These are phyloP conservation scores for Scaeva pyrastri DNA, from an alignment of 2,888 invertebrate species.

Conservation along the genomic window DNA sequence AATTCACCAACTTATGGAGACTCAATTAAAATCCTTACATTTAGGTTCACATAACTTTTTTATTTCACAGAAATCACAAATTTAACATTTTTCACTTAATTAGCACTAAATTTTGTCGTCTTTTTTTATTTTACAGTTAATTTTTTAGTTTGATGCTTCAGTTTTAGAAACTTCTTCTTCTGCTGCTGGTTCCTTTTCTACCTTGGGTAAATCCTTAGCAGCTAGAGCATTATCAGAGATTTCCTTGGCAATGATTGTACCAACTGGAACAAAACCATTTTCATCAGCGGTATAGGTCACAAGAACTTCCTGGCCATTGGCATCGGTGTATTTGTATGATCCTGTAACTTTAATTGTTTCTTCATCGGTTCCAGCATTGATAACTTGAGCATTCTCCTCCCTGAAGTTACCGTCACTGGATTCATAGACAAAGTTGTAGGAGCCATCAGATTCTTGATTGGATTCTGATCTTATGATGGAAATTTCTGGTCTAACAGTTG, in stretches of 20 bases:
- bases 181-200: not conserved
- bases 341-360: slow-evolving; percentile 80
- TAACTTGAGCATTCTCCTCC: slow-evolving; percentile 80
- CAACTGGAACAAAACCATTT: slow-evolving; percentile 82
- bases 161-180: slow-evolving; percentile 4
- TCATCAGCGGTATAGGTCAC: slow-evolving; percentile 82
- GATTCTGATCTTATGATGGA: slow-evolving; percentile 80
- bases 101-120: not conserved
- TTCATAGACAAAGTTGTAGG: slow-evolving; percentile 81
- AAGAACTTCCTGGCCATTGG: slow-evolving; percentile 80
- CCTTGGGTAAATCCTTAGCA: slow-evolving; percentile 78
- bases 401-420: slow-evolving; percentile 81
- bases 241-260: slow-evolving; percentile 79
- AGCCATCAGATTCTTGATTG: slow-evolving; percentile 80
- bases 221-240: slow-evolving; percentile 80
- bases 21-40: too few species aligned
- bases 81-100: not conserved
- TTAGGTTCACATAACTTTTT: not conserved
- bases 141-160: not conserved
- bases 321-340: slow-evolving; percentile 81
- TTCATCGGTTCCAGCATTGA: slow-evolving; percentile 79
- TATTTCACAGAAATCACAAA: slow-evolving; percentile 36
- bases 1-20: too few species aligned
- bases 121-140: too few species aligned
- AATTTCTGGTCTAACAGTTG: slow-evolving; percentile 78